These are phyloP conservation scores for Erythrolamprus reginae DNA, from an alignment of 2,113 vertebrate genomes.

Conservation along the genomic window DNA sequence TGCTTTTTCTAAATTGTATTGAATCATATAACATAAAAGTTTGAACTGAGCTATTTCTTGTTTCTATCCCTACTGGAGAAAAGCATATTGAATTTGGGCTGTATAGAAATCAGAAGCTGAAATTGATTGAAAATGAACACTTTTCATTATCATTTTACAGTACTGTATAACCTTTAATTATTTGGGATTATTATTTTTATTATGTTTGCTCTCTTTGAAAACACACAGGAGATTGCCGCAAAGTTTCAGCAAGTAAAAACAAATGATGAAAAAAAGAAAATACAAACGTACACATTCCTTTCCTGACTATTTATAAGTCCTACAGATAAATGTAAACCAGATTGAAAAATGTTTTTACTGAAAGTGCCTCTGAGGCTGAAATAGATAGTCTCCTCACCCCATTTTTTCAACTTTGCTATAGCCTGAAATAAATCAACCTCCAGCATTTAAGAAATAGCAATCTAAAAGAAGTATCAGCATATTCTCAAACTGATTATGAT, in stretches of 20 bases:
- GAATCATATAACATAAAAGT: not conserved
- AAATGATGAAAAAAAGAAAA: not conserved
- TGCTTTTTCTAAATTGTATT: not conserved
- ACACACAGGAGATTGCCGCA: not conserved
- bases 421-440: not conserved
- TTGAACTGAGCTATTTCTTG: not conserved
- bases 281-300: not conserved
- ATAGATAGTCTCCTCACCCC: not conserved
- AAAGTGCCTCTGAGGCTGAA: not conserved
- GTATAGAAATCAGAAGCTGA: not conserved
- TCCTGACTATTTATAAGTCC: not conserved
- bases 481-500: not conserved
- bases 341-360: not conserved
- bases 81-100: not conserved
- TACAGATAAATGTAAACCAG: not conserved
- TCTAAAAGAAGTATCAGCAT: not conserved
- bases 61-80: not conserved
- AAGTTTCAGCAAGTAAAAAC: not conserved
- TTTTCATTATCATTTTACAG: not conserved
- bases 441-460: not conserved
- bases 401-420: slow-evolving; percentile 1
- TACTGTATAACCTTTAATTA: not conserved
- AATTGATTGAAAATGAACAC: not conserved
- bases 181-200: not conserved
- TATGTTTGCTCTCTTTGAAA: not conserved